Evolutionary conservation across 1,140 invertebrate species (phyloP).

Genomic region (Hylaeus anthracinus): DNA sequence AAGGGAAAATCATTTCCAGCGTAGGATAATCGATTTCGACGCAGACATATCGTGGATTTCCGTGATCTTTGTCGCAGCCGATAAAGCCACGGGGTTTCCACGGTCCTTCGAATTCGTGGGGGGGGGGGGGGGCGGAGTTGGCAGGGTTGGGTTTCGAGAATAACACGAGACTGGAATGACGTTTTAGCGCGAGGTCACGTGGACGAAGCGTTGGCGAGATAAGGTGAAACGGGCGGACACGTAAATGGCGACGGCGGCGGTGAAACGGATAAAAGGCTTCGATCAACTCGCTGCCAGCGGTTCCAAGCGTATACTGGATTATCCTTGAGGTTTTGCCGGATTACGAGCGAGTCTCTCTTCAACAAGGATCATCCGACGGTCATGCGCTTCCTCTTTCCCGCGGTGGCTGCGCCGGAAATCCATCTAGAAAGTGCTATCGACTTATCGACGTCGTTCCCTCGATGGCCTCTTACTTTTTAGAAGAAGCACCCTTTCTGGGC

Average conservation of each 20-base stretch:
- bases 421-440: constrained; percentile 47
- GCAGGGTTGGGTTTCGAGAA: neutral
- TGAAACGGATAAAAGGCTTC: constrained; percentile 64
- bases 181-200: constrained; percentile 59
- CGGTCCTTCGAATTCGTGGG: neutral
- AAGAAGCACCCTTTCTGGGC: neutral
- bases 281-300: constrained; percentile 47
- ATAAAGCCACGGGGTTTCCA: constrained; percentile 37
- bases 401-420: constrained; percentile 7
- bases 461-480: constrained; percentile 14
- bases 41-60: constrained; percentile 57
- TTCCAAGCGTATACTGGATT: constrained; percentile 54
- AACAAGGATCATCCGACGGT: constrained; percentile 51
- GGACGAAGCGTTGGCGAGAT: constrained; percentile 55
- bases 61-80: constrained; percentile 49
- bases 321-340: constrained; percentile 59
- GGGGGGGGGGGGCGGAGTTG: neutral
- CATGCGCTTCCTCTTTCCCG: constrained; percentile 19
- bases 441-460: constrained; percentile 51
- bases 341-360: constrained; percentile 50
- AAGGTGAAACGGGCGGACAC: constrained; percentile 53
- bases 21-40: constrained; percentile 55
- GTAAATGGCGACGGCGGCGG: constrained; percentile 51
- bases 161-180: constrained; percentile 59
- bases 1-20: constrained; percentile 31